phyloP scores from a whole-genome alignment of 2,888 invertebrate species.

The Cephus spinipes region DNA sequence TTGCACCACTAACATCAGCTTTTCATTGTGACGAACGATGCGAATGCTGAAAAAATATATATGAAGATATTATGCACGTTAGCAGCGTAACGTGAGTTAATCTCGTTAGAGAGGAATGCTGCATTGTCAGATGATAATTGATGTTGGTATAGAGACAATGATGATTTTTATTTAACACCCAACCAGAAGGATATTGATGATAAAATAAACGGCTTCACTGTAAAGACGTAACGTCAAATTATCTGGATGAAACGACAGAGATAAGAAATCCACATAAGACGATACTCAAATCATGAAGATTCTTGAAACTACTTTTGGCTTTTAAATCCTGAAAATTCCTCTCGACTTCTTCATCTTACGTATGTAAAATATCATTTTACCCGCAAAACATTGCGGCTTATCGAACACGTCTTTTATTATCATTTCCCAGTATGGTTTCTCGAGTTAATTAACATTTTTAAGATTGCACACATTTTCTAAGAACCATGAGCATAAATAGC shows the following conservation, averaged over 20 bases:
- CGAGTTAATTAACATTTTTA: background rate
- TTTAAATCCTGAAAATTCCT: background rate
- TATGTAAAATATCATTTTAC: background rate
- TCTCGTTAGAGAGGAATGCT: background rate
- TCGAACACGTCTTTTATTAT: slow-evolving; percentile 11
- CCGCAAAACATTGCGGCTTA: background rate
- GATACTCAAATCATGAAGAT: background rate
- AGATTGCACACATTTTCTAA: background rate
- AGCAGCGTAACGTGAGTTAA: background rate
- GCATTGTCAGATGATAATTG: background rate
- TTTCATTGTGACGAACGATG: background rate
- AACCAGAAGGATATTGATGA: background rate
- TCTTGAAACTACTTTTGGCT: background rate
- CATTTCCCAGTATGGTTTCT: background rate
- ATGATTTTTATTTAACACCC: background rate
- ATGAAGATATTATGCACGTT: background rate
- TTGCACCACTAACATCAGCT: background rate
- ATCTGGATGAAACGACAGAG: background rate
- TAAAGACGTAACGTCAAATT: background rate
- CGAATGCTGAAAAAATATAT: background rate
- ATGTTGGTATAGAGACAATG: background rate
- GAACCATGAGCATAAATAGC: background rate
- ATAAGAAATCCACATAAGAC: background rate
- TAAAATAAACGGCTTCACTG: background rate
- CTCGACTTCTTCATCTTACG: background rate